A percentile compares a stretch with the other conserved stretches of the same genome.
Evolutionary conservation across 2,113 vertebrate species (phyloP).

Genomic region (Thalassarche chlororhynchos): DNA sequence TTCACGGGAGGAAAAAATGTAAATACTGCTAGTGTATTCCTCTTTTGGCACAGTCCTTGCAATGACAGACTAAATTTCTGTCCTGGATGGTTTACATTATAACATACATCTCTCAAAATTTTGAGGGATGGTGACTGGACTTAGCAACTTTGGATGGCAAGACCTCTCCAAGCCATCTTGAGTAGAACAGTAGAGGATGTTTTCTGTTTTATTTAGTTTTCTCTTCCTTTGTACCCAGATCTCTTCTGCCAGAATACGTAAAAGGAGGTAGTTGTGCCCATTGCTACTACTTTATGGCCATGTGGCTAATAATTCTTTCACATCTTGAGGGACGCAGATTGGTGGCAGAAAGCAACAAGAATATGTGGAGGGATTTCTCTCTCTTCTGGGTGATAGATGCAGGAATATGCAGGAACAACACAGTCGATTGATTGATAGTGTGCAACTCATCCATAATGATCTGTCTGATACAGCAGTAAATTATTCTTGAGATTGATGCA

Average conservation of each 20-base stretch:
- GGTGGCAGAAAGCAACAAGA: conserved; percentile 42
- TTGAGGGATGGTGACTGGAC: not conserved
- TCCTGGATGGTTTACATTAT: not conserved
- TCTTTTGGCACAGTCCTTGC: not conserved
- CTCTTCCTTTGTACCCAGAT: not conserved
- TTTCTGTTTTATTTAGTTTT: not conserved
- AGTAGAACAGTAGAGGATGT: not conserved
- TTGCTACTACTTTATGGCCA: not conserved
- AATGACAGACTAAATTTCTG: not conserved
- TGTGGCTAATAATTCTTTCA: conserved; percentile 31
- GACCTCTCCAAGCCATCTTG: not conserved
- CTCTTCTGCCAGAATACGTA: not conserved
- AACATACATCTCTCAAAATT: not conserved
- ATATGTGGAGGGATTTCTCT: conserved; percentile 27
- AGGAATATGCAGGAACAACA: conserved; percentile 70
- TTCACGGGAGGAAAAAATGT: not conserved
- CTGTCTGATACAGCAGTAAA: conserved; percentile 71
- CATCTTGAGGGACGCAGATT: not conserved
- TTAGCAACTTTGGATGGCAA: not conserved
- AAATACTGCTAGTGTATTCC: not conserved
- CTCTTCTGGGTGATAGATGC: conserved; percentile 57
- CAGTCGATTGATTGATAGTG: conserved; percentile 67
- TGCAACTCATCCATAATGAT: conserved; percentile 70
- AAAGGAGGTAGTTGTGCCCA: not conserved
- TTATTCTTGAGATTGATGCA: conserved; percentile 74